Evolutionary conservation across 2,113 vertebrate genomes (phyloP).

Genomic region (Chauna torquata): DNA sequence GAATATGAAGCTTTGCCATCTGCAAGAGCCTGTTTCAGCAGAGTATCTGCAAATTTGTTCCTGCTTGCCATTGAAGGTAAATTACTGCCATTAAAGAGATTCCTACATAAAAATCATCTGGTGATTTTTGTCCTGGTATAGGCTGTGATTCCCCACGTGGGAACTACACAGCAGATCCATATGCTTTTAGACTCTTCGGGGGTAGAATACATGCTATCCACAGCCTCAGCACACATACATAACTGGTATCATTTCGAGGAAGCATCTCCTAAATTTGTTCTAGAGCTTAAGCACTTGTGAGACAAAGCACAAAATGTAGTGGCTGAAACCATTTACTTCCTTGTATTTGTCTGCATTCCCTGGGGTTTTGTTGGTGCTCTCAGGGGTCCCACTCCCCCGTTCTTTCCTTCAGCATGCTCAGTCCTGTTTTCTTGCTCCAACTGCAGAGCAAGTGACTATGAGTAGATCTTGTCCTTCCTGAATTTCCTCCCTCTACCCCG

Average conservation of each 20-base stretch:
- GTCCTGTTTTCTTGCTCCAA: background rate
- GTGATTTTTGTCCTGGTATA: background rate
- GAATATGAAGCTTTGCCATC: background rate
- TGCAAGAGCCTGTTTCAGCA: constrained; percentile 11
- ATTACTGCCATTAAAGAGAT: constrained; percentile 15
- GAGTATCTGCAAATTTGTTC: constrained; percentile 31
- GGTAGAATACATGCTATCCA: background rate
- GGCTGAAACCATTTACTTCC: background rate
- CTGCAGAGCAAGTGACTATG: background rate
- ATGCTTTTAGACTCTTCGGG: background rate
- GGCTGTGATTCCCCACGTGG: background rate
- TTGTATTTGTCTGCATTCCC: background rate
- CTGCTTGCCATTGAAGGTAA: background rate
- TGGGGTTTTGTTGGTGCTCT: background rate
- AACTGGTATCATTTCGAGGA: background rate
- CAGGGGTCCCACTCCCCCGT: background rate
- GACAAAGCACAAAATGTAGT: background rate
- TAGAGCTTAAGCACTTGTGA: background rate
- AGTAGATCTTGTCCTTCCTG: background rate
- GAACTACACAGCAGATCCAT: background rate
- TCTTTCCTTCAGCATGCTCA: background rate
- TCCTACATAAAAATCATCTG: background rate
- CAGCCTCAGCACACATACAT: background rate
- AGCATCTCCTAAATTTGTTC: background rate
- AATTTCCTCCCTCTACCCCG: background rate